These are phyloP conservation scores for Oscheius sp. DNA, from an alignment of 2,888 invertebrate genomes.

Conservation along the genomic window DNA sequence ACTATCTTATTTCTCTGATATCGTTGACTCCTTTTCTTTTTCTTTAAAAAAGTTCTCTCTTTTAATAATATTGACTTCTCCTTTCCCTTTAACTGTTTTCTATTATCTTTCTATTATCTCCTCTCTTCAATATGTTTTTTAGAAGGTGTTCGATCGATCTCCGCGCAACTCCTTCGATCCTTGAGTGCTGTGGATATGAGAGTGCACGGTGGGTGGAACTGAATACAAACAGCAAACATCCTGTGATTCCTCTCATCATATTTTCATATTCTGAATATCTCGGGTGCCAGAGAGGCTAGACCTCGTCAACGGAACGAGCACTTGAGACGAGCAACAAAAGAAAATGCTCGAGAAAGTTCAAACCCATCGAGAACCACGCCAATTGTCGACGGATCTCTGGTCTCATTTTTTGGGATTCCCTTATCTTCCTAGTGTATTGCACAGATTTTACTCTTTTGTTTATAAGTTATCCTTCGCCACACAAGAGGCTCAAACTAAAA, in stretches of 20 bases:
- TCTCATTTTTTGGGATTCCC: too few species aligned
- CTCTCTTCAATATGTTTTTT: background rate
- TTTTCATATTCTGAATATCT: background rate
- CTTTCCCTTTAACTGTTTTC: background rate
- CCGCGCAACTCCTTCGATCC: background rate
- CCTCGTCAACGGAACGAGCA: background rate
- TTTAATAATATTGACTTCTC: background rate
- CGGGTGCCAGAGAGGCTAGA: background rate
- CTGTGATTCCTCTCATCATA: background rate
- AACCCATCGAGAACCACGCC: too few species aligned
- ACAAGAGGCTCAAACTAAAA: too few species aligned
- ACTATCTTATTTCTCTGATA: too few species aligned
- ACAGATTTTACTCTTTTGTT: too few species aligned
- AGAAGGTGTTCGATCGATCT: constrained; percentile 25
- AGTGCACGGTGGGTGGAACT: constrained; percentile 27
- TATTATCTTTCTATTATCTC: background rate
- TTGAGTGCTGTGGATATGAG: constrained; percentile 26
- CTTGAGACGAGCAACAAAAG: constrained; percentile 22
- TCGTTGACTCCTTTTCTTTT: too few species aligned
- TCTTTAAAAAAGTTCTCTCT: too few species aligned
- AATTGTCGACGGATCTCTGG: too few species aligned
- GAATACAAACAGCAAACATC: too few species aligned
- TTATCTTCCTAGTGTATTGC: too few species aligned
- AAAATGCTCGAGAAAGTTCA: constrained; percentile 1
- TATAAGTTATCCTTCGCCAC: too few species aligned